Conservation (phyloP, 2,888 invertebrate species). For the Ochropleura plecta region DNA sequence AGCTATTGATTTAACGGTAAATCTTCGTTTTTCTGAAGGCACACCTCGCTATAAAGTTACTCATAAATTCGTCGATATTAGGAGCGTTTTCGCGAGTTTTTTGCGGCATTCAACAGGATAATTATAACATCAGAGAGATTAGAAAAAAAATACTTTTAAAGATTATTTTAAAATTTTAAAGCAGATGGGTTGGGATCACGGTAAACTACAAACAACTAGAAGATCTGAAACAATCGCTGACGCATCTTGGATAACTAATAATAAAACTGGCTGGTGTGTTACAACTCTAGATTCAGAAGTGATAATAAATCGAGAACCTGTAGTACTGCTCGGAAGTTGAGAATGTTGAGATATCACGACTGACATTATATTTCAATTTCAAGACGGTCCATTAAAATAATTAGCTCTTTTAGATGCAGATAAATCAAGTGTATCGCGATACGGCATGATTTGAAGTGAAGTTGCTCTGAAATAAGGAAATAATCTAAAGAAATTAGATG, state of each 20-base stretch:
- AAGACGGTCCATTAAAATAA: constrained; percentile 54
- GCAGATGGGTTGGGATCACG: too few species aligned
- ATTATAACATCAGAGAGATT: too few species aligned
- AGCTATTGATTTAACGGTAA: too few species aligned
- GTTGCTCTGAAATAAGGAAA: constrained; percentile 16
- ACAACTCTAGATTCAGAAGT: constrained; percentile 3
- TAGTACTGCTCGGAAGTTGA: constrained; percentile 56
- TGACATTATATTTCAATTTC: constrained; percentile 64
- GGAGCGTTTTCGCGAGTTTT: too few species aligned
- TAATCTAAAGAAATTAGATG: constrained; percentile 2
- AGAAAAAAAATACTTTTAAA: too few species aligned
- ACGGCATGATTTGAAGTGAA: not conserved
- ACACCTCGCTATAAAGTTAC: too few species aligned
- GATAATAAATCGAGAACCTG: constrained; percentile 47
- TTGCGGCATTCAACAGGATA: too few species aligned
- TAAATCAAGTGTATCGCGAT: constrained; percentile 42
- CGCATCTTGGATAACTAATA: not conserved
- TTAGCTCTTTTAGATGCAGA: constrained; percentile 56
- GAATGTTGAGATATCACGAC: constrained; percentile 63
- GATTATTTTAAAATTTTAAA: too few species aligned
- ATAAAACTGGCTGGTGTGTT: not conserved
- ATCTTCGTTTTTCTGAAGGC: too few species aligned
- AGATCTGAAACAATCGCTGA: not conserved
- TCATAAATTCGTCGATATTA: too few species aligned
- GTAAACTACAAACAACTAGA: not conserved